Conservation (phyloP, 2,888 invertebrate genomes). For the Cantharis nigra region DNA sequence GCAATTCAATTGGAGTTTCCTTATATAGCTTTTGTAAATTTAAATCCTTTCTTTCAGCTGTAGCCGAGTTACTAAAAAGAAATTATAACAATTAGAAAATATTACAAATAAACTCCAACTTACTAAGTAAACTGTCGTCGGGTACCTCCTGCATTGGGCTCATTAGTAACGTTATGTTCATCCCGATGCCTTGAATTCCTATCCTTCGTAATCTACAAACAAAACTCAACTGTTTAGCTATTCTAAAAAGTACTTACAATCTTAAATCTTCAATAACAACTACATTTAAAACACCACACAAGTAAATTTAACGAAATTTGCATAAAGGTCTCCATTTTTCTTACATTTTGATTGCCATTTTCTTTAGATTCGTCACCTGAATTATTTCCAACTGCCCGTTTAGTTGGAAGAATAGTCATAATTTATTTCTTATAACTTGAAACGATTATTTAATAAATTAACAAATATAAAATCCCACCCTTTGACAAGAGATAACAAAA, state of each 20-base stretch:
- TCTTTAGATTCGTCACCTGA: slow-evolving; percentile 50
- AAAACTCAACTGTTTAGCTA: background rate
- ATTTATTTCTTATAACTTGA: background rate
- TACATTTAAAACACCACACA: background rate
- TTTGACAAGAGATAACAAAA: slow-evolving; percentile 2
- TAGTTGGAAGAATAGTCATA: slow-evolving; percentile 55
- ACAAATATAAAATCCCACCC: slow-evolving; percentile 1
- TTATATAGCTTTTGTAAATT: slow-evolving; percentile 50
- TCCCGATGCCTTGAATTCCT: slow-evolving; percentile 47
- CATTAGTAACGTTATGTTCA: slow-evolving; percentile 43
- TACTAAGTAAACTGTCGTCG: slow-evolving; percentile 35
- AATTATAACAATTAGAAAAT: background rate
- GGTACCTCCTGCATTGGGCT: slow-evolving; percentile 27
- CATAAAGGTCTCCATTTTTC: slow-evolving; percentile 28
- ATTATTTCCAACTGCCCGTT: slow-evolving; percentile 44
- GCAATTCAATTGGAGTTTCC: slow-evolving; percentile 43
- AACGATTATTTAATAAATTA: background rate
- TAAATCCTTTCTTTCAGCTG: slow-evolving; percentile 49
- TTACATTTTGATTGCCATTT: slow-evolving; percentile 49
- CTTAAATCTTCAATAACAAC: background rate
- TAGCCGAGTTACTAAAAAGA: slow-evolving; percentile 34
- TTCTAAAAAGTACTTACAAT: background rate
- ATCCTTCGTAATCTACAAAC: slow-evolving; percentile 47
- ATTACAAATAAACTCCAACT: slow-evolving; percentile 23
- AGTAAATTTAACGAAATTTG: background rate